A percentile compares a stretch with the other conserved stretches of the same genome.
Conservation (phyloP, 2,113 vertebrate genomes). For the Pteronura brasiliensis region DNA sequence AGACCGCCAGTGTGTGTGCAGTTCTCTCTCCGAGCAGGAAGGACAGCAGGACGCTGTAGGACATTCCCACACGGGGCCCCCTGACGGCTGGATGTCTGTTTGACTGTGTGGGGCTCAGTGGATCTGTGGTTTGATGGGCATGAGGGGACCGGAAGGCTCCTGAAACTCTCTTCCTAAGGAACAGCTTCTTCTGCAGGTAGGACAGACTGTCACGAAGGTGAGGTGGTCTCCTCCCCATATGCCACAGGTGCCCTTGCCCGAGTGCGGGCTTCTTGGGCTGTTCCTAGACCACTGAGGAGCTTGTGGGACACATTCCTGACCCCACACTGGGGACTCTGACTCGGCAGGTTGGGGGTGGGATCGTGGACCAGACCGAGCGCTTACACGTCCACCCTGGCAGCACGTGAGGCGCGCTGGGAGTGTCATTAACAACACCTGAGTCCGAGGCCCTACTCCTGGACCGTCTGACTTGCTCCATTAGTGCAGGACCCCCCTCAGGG, state of each 20-base stretch:
- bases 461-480: background rate
- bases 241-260: no score
- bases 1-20: background rate
- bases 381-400: background rate
- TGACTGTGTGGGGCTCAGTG: no score
- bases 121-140: no score
- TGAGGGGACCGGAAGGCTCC: no score
- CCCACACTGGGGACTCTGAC: background rate
- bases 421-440: background rate
- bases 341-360: no score
- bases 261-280: no score
- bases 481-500: no score
- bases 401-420: background rate
- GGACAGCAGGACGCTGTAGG: background rate
- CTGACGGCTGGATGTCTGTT: accelerated
- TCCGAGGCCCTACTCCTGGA: background rate
- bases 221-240: no score
- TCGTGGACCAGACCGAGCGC: no score
- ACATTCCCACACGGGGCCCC: background rate
- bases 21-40: background rate
- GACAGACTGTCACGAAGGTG: no score
- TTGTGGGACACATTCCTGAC: background rate
- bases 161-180: no score
- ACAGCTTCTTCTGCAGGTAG: no score
- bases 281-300: background rate